Percentiles rank a stretch among this genome's conserved stretches.
phyloP scores from a whole-genome alignment of 1,140 invertebrate species.

The Eurosta solidaginis region DNA sequence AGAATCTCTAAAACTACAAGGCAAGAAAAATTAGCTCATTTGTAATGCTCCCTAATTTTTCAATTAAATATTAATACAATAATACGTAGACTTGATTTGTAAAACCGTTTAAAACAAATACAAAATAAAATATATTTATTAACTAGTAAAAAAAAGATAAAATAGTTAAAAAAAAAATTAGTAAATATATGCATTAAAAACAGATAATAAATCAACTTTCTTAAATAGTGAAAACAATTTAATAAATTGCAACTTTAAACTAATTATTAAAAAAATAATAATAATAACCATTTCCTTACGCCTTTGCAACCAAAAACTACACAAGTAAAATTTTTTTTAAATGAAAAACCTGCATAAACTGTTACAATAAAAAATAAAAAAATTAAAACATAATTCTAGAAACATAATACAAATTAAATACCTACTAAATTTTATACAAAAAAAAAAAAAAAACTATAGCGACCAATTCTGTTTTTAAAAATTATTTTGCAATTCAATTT shows the following conservation, averaged over 20 bases:
- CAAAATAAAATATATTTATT: background rate
- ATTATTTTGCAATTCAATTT: too few species aligned
- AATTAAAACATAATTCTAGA: background rate
- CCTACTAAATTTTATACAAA: background rate
- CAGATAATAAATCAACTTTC: background rate
- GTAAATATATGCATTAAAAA: background rate
- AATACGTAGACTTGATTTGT: background rate
- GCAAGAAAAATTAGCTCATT: background rate
- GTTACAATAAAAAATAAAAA: background rate
- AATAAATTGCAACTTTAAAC: background rate
- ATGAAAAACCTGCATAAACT: background rate
- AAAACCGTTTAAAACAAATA: slow-evolving; percentile 4
- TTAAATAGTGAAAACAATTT: background rate
- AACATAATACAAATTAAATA: background rate
- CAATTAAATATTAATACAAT: background rate
- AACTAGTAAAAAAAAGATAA: background rate
- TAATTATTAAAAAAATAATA: background rate
- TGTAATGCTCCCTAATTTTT: slow-evolving; percentile 24
- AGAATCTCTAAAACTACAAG: background rate
- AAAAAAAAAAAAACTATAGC: too few species aligned
- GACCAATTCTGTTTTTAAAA: background rate
- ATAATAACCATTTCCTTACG: slow-evolving; percentile 3
- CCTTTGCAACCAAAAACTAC: background rate
- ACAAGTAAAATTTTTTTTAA: background rate
- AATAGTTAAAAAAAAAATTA: background rate